Base-by-base conservation (phyloP, 2,797 vertebrate species). In the Enteromius fasciolatus region DNA sequence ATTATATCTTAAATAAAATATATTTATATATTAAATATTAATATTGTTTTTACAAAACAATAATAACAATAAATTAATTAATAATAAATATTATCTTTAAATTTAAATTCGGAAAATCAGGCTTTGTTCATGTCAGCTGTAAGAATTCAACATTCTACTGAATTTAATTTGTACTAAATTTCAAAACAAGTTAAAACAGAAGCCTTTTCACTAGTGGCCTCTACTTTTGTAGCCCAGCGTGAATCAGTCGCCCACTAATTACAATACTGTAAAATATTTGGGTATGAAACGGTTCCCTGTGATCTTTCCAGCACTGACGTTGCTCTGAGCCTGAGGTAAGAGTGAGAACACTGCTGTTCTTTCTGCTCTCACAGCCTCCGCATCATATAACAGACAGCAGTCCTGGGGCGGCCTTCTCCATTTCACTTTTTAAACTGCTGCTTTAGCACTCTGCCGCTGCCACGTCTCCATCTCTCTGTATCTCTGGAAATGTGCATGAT, bases 341-440 rank as follows among this genome's bases (percentile, higher is more conserved):
- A 82, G 36, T 23, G 76, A 66, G 67, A 78, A 82, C 50, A 46
- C 57, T 73, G 80, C 84, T 78, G 76, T 57, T 67, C 46, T 25
- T 39, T 48, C 39, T 54, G 52, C 48, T 82, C 14, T 33, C 68
- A 48, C 73, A 15, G 80, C 78, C 59, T 84, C 79, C 64, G 76
- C 85, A 84, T 80, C 85, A 86, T 77, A 61, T 76, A 84, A 75
- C 73, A 86, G 68, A 83, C 81, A 85, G 78, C 80, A 84, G 80
- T 83, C 84, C 82, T 83, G 73, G 75, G 83, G 86, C 84, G 81
- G 69, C 81, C 83, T 85, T 82, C 83, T 86, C 83, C 79, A 84
- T 85, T 85, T 86, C 83, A 85, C 61, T 84, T 84, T 84, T 77
- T 81, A 83, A 88, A 81, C 86, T 64, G 78, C 81, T 75, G 76